Evolutionary conservation across 2,888 invertebrate genomes (phyloP).

Genomic region (Loripinus fragilis): DNA sequence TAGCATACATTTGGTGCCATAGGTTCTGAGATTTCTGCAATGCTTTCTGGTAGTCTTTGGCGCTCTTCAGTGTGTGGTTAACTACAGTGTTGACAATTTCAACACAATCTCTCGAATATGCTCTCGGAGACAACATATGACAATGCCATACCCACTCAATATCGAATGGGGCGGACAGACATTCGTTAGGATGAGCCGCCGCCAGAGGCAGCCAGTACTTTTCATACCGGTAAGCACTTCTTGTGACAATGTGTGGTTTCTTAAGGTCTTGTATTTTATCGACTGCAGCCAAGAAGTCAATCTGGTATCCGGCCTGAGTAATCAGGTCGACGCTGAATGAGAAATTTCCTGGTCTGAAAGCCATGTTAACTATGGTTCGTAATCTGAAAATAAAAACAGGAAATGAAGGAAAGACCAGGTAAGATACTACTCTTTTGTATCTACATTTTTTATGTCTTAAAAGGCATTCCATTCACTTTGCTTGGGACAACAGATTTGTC

Average conservation of each 20-base stretch:
- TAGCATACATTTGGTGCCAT: conserved; percentile 73
- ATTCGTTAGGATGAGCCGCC: conserved; percentile 71
- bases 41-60: conserved; percentile 61
- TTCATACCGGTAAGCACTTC: conserved; percentile 84
- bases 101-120: conserved; percentile 76
- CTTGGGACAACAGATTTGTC: too few relatives aligned
- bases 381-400: too few relatives aligned
- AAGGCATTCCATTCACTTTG: too few relatives aligned
- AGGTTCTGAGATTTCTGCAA: conserved; percentile 59
- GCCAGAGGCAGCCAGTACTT: conserved; percentile 84
- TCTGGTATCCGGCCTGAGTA: conserved; percentile 50
- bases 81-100: conserved; percentile 74
- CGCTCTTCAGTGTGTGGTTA: conserved; percentile 81
- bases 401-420: too few relatives aligned
- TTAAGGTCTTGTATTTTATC: conserved; percentile 64
- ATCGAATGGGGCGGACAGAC: conserved; percentile 84
- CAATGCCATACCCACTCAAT: conserved; percentile 85
- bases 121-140: conserved; percentile 80
- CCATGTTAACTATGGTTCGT: too few relatives aligned
- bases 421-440: too few relatives aligned
- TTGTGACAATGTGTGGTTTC: conserved; percentile 72
- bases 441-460: too few relatives aligned
- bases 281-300: conserved; percentile 72
- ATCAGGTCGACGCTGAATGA: conserved; percentile 37
- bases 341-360: neutral